A percentile compares a stretch with the other conserved stretches of the same genome.
Evolutionary conservation across 2,888 invertebrate genomes (phyloP).

Genomic region (Cosmia pyralina): DNA sequence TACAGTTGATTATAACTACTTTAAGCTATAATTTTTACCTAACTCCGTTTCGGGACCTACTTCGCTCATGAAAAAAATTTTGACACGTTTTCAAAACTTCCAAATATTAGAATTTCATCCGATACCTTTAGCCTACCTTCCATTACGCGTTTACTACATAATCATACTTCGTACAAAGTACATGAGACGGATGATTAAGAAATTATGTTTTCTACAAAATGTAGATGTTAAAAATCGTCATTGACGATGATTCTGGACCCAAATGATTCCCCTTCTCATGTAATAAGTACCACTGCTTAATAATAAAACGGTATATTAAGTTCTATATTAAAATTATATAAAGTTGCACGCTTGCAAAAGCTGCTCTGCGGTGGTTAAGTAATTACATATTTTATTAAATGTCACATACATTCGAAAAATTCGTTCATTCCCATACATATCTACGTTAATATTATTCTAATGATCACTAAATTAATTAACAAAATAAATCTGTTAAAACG

Average conservation of each 20-base stretch:
- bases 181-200: slow-evolving; percentile 65
- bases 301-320: slow-evolving; percentile 77
- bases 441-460: slow-evolving; percentile 76
- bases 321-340: slow-evolving; percentile 80
- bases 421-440: slow-evolving; percentile 84
- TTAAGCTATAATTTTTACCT: slow-evolving; percentile 88
- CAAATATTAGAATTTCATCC: slow-evolving; percentile 78
- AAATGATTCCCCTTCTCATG: slow-evolving; percentile 70
- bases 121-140: slow-evolving; percentile 79
- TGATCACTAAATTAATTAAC: slow-evolving; percentile 78
- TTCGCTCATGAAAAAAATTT: slow-evolving; percentile 81
- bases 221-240: slow-evolving; percentile 67
- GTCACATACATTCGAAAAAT: slow-evolving; percentile 78
- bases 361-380: slow-evolving; percentile 87
- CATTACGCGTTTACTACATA: slow-evolving; percentile 84
- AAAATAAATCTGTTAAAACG: slow-evolving; percentile 86
- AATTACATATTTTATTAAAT: slow-evolving; percentile 76
- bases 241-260: slow-evolving; percentile 65
- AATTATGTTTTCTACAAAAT: slow-evolving; percentile 57
- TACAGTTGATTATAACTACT: slow-evolving; percentile 89
- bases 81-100: slow-evolving; percentile 87
- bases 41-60: slow-evolving; percentile 83
- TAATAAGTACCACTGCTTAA: slow-evolving; percentile 72
- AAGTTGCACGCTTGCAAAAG: slow-evolving; percentile 87
- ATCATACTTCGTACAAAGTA: slow-evolving; percentile 65